Evolutionary conservation across 2,888 invertebrate genomes (phyloP).

Genomic region (Ctena decussata): DNA sequence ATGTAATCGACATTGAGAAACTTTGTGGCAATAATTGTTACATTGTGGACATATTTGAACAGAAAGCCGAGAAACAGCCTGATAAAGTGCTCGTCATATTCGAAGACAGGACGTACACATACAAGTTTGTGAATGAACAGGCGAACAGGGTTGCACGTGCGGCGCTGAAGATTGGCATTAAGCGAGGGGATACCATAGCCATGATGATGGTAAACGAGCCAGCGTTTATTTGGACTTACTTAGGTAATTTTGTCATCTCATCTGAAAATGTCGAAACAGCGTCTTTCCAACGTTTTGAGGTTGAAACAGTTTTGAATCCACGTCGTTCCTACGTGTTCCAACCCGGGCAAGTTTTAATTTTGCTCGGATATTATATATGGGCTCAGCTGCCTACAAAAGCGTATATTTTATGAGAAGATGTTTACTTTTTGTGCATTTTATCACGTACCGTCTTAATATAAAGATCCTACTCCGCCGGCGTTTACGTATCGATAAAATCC

Average conservation of each 20-base stretch:
- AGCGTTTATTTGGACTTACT: conserved; percentile 82
- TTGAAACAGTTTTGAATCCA: too few relatives aligned
- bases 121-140: conserved; percentile 79
- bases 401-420: too few relatives aligned
- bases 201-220: conserved; percentile 82
- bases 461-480: too few relatives aligned
- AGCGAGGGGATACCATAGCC: conserved; percentile 78
- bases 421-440: too few relatives aligned
- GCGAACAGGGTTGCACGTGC: conserved; percentile 83
- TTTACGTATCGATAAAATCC: too few relatives aligned
- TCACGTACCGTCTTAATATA: too few relatives aligned
- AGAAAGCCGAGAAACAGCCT: conserved; percentile 66
- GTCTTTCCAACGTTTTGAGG: too few relatives aligned
- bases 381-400: too few relatives aligned
- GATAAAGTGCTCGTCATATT: conserved; percentile 78
- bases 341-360: too few relatives aligned
- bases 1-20: background rate
- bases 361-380: too few relatives aligned
- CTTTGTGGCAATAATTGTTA: background rate
- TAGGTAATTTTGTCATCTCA: conserved; percentile 75
- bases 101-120: conserved; percentile 81
- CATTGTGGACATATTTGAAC: conserved; percentile 74
- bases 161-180: conserved; percentile 69
- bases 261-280: too few relatives aligned
- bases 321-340: too few relatives aligned